Conservation (phyloP, 2,113 vertebrate species). For the Ibidorhyncha struthersii region DNA sequence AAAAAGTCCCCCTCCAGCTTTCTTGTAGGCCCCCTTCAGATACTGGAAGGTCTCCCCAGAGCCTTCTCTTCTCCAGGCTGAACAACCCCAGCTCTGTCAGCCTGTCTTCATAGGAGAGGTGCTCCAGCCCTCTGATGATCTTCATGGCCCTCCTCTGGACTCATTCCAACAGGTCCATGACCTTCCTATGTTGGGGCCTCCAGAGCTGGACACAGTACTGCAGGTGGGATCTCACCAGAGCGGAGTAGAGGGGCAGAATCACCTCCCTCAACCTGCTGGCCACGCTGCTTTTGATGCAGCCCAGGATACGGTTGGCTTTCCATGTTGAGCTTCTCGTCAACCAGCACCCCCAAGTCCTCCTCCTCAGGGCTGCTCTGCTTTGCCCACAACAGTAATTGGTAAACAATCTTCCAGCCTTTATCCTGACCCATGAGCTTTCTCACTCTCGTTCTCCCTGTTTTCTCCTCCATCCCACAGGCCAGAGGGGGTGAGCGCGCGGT, state of each 20-base stretch:
- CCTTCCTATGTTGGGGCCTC: background rate
- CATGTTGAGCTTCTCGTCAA: background rate
- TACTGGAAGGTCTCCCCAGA: too few relatives aligned
- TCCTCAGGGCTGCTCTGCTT: background rate
- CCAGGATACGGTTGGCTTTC: background rate
- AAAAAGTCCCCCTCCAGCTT: background rate
- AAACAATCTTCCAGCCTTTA: background rate
- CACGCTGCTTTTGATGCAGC: background rate
- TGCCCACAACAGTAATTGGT: background rate
- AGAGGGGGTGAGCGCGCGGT: rapidly evolving
- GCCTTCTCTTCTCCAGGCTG: too few relatives aligned
- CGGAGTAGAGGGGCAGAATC: background rate
- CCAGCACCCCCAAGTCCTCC: background rate
- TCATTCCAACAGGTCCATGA: too few relatives aligned
- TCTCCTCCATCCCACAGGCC: rapidly evolving
- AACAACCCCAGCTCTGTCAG: too few relatives aligned
- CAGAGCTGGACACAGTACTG: background rate
- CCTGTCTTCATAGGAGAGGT: too few relatives aligned
- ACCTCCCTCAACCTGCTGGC: background rate
- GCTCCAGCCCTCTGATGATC: too few relatives aligned
- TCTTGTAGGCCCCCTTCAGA: background rate
- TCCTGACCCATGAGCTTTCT: background rate
- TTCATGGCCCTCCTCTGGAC: too few relatives aligned
- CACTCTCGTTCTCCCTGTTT: background rate
- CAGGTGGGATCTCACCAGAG: background rate